Conservation (phyloP, 2,888 invertebrate genomes). For the Teleiodes luculella region DNA sequence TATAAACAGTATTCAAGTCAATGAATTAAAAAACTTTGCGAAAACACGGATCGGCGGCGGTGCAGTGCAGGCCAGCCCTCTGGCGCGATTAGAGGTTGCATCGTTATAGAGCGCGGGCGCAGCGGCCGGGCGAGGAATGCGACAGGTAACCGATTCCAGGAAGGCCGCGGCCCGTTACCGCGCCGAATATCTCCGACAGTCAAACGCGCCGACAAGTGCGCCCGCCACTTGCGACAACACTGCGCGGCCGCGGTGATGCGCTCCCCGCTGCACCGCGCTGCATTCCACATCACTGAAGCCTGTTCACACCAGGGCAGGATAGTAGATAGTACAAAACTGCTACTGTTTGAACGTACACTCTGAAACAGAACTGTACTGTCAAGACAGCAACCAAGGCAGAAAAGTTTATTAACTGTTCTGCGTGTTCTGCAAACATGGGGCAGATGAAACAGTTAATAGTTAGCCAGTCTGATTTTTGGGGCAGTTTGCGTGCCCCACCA, state of each 20-base stretch:
- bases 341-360: no score
- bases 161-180: constrained; percentile 78
- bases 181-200: constrained; percentile 76
- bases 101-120: constrained; percentile 51
- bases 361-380: no score
- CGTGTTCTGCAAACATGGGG: no score
- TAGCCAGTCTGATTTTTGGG: no score
- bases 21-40: background rate
- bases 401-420: no score
- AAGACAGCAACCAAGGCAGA: no score
- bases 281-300: constrained; percentile 74
- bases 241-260: constrained; percentile 55
- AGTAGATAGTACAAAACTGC: no score
- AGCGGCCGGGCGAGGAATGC: constrained; percentile 70
- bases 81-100: constrained; percentile 49
- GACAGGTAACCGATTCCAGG: constrained; percentile 78
- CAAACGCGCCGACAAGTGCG: constrained; percentile 78
- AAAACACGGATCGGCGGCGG: background rate
- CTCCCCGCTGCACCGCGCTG: constrained; percentile 45
- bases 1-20: no score
- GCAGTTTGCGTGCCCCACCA: no score
- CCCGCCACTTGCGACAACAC: constrained; percentile 72
- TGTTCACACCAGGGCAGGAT: no score
- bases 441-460: no score
- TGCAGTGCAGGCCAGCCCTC: constrained; percentile 18